Evolutionary conservation across 2,797 vertebrate species (phyloP).

Genomic region (Uromys caudimaculatus): DNA sequence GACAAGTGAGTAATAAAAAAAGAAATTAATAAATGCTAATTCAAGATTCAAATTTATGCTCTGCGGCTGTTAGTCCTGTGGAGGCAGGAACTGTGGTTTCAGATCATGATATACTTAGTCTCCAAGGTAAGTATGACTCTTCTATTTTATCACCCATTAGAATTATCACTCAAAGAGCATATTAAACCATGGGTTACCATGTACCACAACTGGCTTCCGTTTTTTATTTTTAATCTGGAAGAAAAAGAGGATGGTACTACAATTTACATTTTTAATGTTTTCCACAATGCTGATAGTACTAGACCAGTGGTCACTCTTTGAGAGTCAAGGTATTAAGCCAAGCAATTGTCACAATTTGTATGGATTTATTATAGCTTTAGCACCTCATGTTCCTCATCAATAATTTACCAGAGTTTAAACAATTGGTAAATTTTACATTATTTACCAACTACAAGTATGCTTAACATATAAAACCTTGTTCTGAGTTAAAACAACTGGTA

Average conservation of each 20-base stretch:
- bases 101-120: accelerated
- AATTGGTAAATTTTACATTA: neutral
- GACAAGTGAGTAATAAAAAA: neutral
- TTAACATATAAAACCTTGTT: neutral
- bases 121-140: neutral
- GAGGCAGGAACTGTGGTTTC: neutral
- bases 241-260: neutral
- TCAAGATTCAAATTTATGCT: neutral
- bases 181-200: neutral
- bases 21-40: neutral
- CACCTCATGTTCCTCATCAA: neutral
- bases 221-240: neutral
- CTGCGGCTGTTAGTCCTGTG: neutral
- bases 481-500: neutral
- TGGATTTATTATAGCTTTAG: too few relatives aligned
- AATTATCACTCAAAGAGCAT: neutral
- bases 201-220: neutral
- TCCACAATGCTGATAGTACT: neutral
- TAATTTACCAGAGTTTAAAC: neutral
- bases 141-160: neutral
- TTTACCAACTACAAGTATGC: neutral
- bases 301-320: neutral
- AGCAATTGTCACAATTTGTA: neutral
- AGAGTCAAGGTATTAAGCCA: neutral
- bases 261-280: neutral